Evolutionary conservation across 2,888 invertebrate species (phyloP), one percentile per base, ranked within the genome.

Genomic region (Phyllotreta cruciferae): DNA sequence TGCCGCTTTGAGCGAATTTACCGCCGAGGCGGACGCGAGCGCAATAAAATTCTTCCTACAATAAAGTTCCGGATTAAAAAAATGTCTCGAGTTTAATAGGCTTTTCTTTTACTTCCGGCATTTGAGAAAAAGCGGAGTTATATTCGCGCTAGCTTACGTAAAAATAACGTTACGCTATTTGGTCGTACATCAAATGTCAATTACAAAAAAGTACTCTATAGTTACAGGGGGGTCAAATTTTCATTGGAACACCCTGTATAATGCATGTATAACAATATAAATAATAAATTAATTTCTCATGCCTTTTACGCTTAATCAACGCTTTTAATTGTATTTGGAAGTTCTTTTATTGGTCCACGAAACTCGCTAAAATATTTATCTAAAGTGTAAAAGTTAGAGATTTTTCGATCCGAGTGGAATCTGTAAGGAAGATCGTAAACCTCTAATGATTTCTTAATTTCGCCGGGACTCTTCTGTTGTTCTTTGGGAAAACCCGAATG

Each of bases 1-100:
- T 63, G 66, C 67, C 62, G 64, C 68, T 71, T 70, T 71, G 70
- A 71, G 69, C 64, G 63, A 55, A 58, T 66, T 66, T 61, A 60
- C 64, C 61, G 61, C 63, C 13, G 52, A 60, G 52, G 38, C 53
- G 53, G 56, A 57, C 56, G 62, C 45, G 62, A 36, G 37, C 38
- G 42, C 64, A 60, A 56, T 62, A 63, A 60, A 66, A 64, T 54
- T 58, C 50, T 13, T 7, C 11, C 8, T 37, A 52, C 52, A 52
- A 52, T 52, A 52, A 52, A 52, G 37, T 36, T 37, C n/a, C 14
- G 37, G 11, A 4, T 13, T 10, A 37, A 52, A 37, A 52, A 52
- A 50, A 44, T 50, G 24, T 24, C 6, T 11, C 38, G 10, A 37
- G 36, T 52, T 52, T 52, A 52, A 52, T 52, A 52, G 36, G 52